A percentile compares a stretch with the other conserved stretches of the same genome.
Conservation (phyloP, 2,113 vertebrate species). For the Oxyruncus cristatus region DNA sequence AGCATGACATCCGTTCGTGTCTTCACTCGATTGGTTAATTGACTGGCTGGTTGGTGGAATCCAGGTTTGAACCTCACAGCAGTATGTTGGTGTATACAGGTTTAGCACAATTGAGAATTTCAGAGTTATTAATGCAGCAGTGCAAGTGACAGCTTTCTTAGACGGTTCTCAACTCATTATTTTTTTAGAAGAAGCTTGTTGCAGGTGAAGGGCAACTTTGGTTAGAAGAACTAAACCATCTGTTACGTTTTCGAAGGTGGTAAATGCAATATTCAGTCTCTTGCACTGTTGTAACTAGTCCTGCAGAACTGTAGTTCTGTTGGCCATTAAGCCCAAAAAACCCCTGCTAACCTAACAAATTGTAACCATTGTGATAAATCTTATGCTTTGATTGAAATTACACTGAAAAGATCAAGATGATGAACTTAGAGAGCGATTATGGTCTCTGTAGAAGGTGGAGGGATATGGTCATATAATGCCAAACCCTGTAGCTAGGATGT, state of each 20-base stretch:
- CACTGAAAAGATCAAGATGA: not conserved
- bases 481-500: not conserved
- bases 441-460: not conserved
- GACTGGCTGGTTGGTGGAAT: not conserved
- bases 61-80: not conserved
- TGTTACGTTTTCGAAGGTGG: not conserved
- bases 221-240: not conserved
- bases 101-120: not conserved
- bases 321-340: not conserved
- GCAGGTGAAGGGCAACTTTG: not conserved
- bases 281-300: not conserved
- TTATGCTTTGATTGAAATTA: not conserved
- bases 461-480: not conserved
- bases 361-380: not conserved
- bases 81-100: not conserved
- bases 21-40: not conserved
- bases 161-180: not conserved
- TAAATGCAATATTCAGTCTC: not conserved
- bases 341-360: not conserved
- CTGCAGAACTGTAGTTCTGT: not conserved
- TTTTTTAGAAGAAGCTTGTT: not conserved
- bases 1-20: not conserved
- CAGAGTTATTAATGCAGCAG: not conserved
- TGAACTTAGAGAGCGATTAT: not conserved
- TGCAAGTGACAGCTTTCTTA: not conserved